Base-by-base conservation (phyloP, 2,888 invertebrate genomes). In the Venusia cambrica region DNA sequence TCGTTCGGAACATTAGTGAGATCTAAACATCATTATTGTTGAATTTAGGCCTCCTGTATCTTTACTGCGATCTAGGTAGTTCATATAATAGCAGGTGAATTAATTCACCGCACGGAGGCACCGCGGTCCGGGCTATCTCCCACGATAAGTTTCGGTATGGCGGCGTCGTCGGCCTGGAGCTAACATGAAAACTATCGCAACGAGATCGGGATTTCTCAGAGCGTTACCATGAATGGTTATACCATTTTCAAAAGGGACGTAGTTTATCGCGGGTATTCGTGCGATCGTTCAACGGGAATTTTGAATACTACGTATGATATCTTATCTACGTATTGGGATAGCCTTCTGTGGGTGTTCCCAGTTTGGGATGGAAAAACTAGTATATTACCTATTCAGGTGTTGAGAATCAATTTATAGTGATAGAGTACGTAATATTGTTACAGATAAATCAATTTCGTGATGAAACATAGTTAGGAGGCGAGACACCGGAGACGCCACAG, bases 41-140 rank as follows among this genome's bases (percentile, higher is more conserved):
- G n/a, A n/a, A n/a, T n/a, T n/a, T n/a, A n/a, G n/a, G n/a, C n/a
- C n/a, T n/a, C n/a, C n/a, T n/a, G 54, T 79, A 84, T 83, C 83
- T 80, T 79, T 73, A 79, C 73, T 73, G 66, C 73, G 54, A 85
- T 85, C 81, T 73, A 67, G 64, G 73, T 70, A 59, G 67, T 72
- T 71, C 63, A 73, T 75, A 75, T 68, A 65, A 77, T 73, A 61
- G 70, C 65, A 62, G 65, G 63, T 61, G 66, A 81, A 81, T 83
- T 80, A 81, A 83, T 83, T 83, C 81, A 74, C 73, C 66, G 72
- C 77, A 78, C 76, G 81, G 61, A 70, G 62, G 61, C 66, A 54
- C 58, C 64, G 47, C 42, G 51, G 51, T 36, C 40, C 44, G 42
- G 50, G 52, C 58, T 73, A 79, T 79, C 73, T 69, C 53, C 58